Conservation (phyloP, 1,140 invertebrate species). For the Sogatella furcifera region DNA sequence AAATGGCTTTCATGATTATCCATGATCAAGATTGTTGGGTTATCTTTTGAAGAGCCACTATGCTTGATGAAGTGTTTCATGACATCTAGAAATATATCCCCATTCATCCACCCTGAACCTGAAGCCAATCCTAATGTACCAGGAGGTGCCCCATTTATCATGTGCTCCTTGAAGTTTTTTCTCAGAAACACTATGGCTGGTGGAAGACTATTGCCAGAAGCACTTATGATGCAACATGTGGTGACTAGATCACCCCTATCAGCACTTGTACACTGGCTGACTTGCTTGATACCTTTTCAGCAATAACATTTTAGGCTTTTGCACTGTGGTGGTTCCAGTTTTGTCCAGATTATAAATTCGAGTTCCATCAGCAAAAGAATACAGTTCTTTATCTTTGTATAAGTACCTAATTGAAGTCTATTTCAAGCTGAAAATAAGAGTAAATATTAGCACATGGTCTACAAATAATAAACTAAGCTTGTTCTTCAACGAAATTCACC, state of each 20-base stretch:
- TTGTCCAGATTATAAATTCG: slow-evolving; percentile 34
- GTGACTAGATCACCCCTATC: slow-evolving; percentile 34
- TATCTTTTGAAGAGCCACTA: slow-evolving; percentile 20
- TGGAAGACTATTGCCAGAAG: slow-evolving; percentile 29
- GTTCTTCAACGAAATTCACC: too few relatives aligned
- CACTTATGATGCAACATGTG: slow-evolving; percentile 26
- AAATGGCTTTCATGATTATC: slow-evolving; percentile 33
- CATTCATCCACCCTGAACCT: slow-evolving; percentile 36
- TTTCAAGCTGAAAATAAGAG: too few relatives aligned
- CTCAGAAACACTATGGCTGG: slow-evolving; percentile 30
- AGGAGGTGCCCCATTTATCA: slow-evolving; percentile 28
- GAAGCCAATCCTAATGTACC: slow-evolving; percentile 33
- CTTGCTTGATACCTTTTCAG: slow-evolving; percentile 30
- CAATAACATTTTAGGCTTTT: slow-evolving; percentile 32
- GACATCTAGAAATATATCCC: slow-evolving; percentile 33
- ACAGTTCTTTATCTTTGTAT: too few relatives aligned
- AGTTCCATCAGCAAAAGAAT: too few relatives aligned
- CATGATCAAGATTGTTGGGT: slow-evolving; percentile 25
- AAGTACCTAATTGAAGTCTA: too few relatives aligned
- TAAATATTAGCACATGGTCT: too few relatives aligned
- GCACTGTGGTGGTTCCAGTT: slow-evolving; percentile 34
- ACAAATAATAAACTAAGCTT: too few relatives aligned
- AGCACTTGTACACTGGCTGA: slow-evolving; percentile 30
- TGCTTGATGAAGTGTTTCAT: slow-evolving; percentile 34
- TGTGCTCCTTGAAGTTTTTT: slow-evolving; percentile 25